Conservation (phyloP, 1,140 invertebrate genomes). For the Drosophila kikkawai region DNA sequence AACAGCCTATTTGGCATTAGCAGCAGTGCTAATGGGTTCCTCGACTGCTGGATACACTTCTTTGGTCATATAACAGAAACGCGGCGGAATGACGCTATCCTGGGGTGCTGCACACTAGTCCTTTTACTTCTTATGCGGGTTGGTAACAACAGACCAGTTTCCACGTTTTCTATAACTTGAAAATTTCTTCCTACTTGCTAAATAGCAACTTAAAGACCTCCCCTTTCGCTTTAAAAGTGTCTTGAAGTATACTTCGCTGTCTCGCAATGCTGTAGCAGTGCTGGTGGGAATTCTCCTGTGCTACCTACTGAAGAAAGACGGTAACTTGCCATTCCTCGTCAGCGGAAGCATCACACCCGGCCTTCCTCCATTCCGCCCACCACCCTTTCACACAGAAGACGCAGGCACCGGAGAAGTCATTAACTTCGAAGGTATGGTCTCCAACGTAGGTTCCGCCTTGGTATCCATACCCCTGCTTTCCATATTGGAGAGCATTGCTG, state of each 20-base stretch:
- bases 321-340: conserved; percentile 87
- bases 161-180: background rate
- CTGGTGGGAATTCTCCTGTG: conserved; percentile 89
- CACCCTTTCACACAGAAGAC: conserved; percentile 87
- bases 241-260: conserved; percentile 93
- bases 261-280: conserved; percentile 92
- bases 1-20: conserved; percentile 91
- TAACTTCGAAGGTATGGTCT: conserved; percentile 88
- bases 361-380: conserved; percentile 87
- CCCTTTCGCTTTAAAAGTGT: conserved; percentile 86
- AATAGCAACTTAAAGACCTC: conserved; percentile 91
- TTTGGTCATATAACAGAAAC: conserved; percentile 85
- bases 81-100: conserved; percentile 86
- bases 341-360: conserved; percentile 88
- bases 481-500: conserved; percentile 92
- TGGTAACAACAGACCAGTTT: conserved; percentile 37
- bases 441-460: conserved; percentile 88
- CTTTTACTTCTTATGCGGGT: conserved; percentile 88
- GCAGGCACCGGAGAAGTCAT: conserved; percentile 63
- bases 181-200: conserved; percentile 9
- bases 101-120: conserved; percentile 87
- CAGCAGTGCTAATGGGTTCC: conserved; percentile 86
- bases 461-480: conserved; percentile 91
- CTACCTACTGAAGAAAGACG: conserved; percentile 86
- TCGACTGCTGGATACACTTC: conserved; percentile 87